Base-by-base conservation (phyloP, 2,797 vertebrate species). In the Phoeniculus purpureus region DNA sequence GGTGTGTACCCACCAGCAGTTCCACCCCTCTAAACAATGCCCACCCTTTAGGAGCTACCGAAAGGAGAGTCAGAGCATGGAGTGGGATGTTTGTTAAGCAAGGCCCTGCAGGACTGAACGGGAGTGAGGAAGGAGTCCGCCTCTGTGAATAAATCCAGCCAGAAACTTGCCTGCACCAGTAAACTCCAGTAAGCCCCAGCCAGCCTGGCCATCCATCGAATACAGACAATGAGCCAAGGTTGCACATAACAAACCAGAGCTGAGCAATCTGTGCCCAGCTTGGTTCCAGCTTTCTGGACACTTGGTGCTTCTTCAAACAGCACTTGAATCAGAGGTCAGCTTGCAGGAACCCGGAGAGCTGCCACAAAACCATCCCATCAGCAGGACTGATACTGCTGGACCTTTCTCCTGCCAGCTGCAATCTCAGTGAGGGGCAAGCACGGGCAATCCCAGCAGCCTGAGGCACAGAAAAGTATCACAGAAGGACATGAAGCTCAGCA, bases 1-100 rank as follows among this genome's bases (percentile, higher is more conserved):
- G 31, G 59, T 2, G 29, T 31, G 51, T 51, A 55, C 50, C 85
- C 76, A 56, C 70, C 89, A 72, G 59, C 59, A 65, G 62, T 65
- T 60, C 60, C 76, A 88, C 81, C 52, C 79, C 87, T 78, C 50
- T 27, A 31, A 86, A 81, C 61, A 93, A 71, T 27, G 31, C 77
- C 61, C 47, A 48, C 43, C 50, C 72, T 62, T 21, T 1, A 1
- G 72, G 67, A 68, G 48, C 78, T 22, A 54, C 1, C 0, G 48
- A 72, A 40, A 86, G 59, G 83, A 51, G 55, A 31, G 81, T 14
- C 21, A 59, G 61, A 67, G 78, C 48, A 43, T 2, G 7, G 90
- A 81, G 73, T 1, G 5, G 61, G 76, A 78, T 60, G 43, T 34
- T 81, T 6, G 0, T 60, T 58, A 75, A 47, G 22, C 45, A 56